Base-by-base conservation (phyloP, 1,140 invertebrate species). In the Cydia pomonella region DNA sequence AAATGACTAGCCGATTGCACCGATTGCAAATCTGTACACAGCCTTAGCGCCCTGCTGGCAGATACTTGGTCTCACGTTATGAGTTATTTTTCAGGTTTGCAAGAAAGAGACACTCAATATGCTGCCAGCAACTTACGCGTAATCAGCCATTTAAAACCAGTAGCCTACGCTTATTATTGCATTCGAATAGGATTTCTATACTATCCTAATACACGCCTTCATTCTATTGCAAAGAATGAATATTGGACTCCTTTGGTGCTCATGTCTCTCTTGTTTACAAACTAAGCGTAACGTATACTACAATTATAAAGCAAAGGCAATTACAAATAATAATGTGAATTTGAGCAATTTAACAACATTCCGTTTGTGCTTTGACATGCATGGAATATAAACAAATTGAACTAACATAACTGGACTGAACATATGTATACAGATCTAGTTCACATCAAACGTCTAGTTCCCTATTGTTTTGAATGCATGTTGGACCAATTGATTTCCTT, bases 11-110 rank as follows among this genome's bases (percentile, higher is more conserved):
- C 77, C 50, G 27, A 59, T 73, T 77, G 74, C 73, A 59, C 73
- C 73, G 63, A 66, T 80, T 72, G 74, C 66, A 80, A 76, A 27
- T 75, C 53, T 77, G 50, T 74, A 74, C 71, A 64, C 53, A 47
- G 27, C 18, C 7, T 3, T 69, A 18, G 33, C 64, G 29, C 29
- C 1, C 21, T 23, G 18, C 64, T 69, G 2, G 63, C n/a, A 59
- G 63, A 16, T 38, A 69, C 16, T 38, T 33, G 9, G 2, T 69
- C 64, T 12, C 29, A 1, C 63, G 13, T 38, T n/a, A n/a, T n/a
- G n/a, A n/a, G 16, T 38, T 10, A 12, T 16, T 33, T 27, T 29
- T 23, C 6, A 23, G 9, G 25, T 3, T n/a, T 38, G 29, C 29
- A 18, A 21, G 29, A 33, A 33, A 66, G n/a, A 69, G 64, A 66